Percentiles rank a stretch among this genome's conserved stretches.
Conservation (phyloP, 2,797 vertebrate genomes). For the Sylvilagus floridanus region DNA sequence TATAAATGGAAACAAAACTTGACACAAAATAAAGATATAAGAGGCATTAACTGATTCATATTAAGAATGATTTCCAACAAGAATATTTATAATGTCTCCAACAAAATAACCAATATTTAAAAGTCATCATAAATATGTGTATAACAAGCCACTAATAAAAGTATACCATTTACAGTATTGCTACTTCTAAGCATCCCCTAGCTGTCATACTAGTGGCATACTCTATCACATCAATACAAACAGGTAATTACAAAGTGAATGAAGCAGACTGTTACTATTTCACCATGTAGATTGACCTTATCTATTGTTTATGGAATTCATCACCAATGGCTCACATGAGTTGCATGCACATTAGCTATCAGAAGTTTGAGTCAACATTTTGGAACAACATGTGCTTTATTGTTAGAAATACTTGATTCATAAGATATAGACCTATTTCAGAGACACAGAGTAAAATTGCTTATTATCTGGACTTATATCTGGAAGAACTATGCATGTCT, state of each 20-base stretch:
- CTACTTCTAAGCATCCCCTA: conserved; percentile 21
- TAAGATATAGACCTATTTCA: not conserved
- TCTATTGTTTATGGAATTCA: conserved; percentile 59
- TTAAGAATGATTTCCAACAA: not conserved
- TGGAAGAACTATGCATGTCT: not conserved
- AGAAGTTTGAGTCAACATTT: conserved; percentile 53
- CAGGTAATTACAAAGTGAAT: conserved; percentile 70
- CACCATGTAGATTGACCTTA: not conserved
- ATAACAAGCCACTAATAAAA: not conserved
- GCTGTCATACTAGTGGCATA: conserved; percentile 15
- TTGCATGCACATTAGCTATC: not conserved
- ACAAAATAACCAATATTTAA: not conserved
- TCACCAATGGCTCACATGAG: conserved; percentile 47
- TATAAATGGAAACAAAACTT: not conserved
- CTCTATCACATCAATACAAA: conserved; percentile 29
- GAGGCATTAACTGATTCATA: not conserved
- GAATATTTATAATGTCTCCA: not conserved
- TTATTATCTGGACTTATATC: not conserved
- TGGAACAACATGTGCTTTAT: not conserved
- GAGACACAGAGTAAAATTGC: not conserved
- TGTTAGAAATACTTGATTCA: conserved; percentile 33
- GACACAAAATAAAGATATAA: conserved; percentile 1
- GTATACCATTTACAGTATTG: not conserved
- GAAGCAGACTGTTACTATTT: conserved; percentile 50
- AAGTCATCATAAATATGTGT: not conserved